Evolutionary conservation across 1,140 invertebrate genomes (phyloP), one percentile per base, ranked within the genome.

Genomic region (Araneus ventricosus): DNA sequence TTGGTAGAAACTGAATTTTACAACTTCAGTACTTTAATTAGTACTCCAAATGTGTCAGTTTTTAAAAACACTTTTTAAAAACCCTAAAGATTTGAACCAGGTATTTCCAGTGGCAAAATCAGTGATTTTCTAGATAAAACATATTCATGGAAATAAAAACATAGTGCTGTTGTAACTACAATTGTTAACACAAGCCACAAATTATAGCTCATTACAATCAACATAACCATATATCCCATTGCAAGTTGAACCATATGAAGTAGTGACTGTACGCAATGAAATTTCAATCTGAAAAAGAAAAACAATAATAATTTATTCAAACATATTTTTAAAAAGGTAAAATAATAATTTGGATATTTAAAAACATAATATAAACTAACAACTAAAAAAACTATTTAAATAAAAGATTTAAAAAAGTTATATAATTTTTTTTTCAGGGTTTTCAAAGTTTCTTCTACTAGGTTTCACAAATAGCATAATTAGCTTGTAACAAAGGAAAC

Each of bases 141-240:
- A 84, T 45, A 89, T 30, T 90, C 88, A 75, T 90, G 88, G 24
- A 93, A 93, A 67, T 93, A 93, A 88, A 90, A 94, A 17, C 92
- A 89, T 17, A 94, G 22, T 27, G 67, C 88, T 27, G 92, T 85
- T n/a, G 80, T 82, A 24, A 93, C 10, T 10, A 93, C 45, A 30
- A 93, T 52, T 7, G 82, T 34, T 0, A 94, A 30, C 17, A 93
- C 22, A 63, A 94, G 57, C 92, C 92, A 94, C 8, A 52, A 88
- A 90, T 94, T 94, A 41, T 52, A 94, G 34, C 92, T 93, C 94
- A 94, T 94, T 39, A 94, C 67, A 22, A 93, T 85, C 20, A 94
- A 63, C 94, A 94, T 94, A 22, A 94, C 45, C 87, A 94, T 94
- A 37, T 94, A 94, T 8, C 94, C 94, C 85, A 94, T 80, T 17